Evolutionary conservation across 2,888 invertebrate species (phyloP).

Genomic region (Bhutanitis thaidina): DNA sequence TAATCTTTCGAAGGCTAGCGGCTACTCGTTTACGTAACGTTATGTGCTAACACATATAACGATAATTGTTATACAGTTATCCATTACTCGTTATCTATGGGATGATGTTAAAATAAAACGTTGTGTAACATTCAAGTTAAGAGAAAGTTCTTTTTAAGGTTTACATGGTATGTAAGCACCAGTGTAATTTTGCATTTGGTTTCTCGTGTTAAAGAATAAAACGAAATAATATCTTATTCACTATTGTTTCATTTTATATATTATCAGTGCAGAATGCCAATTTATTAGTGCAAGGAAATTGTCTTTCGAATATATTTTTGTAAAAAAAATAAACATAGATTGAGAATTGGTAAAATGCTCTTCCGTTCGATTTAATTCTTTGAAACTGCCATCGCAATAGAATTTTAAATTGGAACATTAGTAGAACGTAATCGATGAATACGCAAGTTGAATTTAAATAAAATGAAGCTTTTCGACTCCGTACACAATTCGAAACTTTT

Average conservation of each 20-base stretch:
- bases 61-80: constrained; percentile 27
- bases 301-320: no score
- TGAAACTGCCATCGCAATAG: constrained; percentile 10
- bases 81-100: constrained; percentile 18
- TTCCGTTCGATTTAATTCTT: constrained; percentile 12
- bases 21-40: constrained; percentile 22
- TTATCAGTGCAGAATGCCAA: no score
- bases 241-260: no score
- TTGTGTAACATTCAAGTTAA: constrained; percentile 8
- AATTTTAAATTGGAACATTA: constrained; percentile 21
- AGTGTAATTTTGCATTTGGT: no score
- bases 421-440: constrained; percentile 18
- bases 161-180: no score
- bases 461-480: constrained; percentile 11
- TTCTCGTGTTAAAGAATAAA: no score
- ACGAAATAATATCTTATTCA: no score
- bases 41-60: constrained; percentile 19
- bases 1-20: constrained; percentile 17
- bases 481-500: background rate
- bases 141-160: no score
- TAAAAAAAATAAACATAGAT: no score
- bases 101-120: constrained; percentile 8
- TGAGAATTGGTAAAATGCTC: background rate
- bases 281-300: no score
- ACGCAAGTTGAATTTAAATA: constrained; percentile 18